Percentiles rank a stretch among this genome's conserved stretches.
phyloP scores from a whole-genome alignment of 1,140 invertebrate genomes.

The Tetragnatha versicolor region DNA sequence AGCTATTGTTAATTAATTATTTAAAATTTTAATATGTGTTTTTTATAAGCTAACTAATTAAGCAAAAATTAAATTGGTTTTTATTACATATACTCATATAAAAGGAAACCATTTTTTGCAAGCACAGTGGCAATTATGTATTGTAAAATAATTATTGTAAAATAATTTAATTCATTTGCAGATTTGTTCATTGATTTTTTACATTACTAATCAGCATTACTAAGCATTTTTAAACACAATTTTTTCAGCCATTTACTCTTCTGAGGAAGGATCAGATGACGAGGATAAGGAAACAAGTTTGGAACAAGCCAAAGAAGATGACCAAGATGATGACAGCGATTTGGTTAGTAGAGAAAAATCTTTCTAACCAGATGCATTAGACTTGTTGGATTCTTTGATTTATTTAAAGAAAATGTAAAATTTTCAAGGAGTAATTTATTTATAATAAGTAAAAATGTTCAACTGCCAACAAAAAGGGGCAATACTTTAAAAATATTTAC shows the following conservation, averaged over 20 bases:
- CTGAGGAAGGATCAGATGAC: conserved; percentile 88
- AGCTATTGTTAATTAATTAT: too few relatives aligned
- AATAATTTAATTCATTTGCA: too few relatives aligned
- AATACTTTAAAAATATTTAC: neutral
- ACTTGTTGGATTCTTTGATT: neutral
- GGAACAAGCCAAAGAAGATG: conserved; percentile 77
- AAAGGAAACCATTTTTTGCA: too few relatives aligned
- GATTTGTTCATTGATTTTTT: neutral
- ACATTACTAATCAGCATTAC: neutral
- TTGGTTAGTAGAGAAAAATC: conserved; percentile 50
- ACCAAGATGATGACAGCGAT: conserved; percentile 82
- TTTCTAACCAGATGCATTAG: too few relatives aligned
- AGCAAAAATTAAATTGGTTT: too few relatives aligned
- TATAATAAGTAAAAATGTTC: neutral
- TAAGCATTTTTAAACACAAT: neutral
- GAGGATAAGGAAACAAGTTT: conserved; percentile 75
- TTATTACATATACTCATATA: too few relatives aligned
- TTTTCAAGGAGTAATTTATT: neutral
- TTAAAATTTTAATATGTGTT: too few relatives aligned
- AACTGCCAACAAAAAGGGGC: neutral
- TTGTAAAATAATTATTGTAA: too few relatives aligned
- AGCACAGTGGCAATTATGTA: too few relatives aligned
- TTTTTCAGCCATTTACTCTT: conserved; percentile 79
- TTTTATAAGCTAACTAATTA: too few relatives aligned
- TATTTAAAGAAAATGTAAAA: neutral